Conservation (phyloP, 2,888 invertebrate genomes). For the Ochropacha duplaris region DNA sequence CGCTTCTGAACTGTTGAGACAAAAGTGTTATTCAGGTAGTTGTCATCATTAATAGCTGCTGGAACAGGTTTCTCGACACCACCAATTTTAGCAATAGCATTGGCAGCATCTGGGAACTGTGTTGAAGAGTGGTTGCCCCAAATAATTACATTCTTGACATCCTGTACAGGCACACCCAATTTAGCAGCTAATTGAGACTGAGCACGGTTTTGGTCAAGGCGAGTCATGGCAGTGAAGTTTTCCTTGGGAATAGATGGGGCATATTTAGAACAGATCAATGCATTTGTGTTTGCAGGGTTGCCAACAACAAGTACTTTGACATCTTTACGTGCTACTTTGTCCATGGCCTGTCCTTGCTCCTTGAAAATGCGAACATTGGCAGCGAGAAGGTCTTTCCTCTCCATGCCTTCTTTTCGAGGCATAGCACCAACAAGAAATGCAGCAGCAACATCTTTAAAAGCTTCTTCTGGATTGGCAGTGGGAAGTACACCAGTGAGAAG, state of each 20-base stretch:
- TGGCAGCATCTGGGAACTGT: constrained; percentile 96
- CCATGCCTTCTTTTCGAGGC: constrained; percentile 98
- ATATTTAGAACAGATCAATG: constrained; percentile 96
- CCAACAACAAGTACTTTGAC: constrained; percentile 98
- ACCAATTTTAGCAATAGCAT: constrained; percentile 85
- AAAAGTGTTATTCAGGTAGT: constrained; percentile 91
- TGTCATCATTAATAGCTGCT: constrained; percentile 90
- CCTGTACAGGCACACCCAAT: constrained; percentile 86
- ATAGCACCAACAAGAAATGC: constrained; percentile 99
- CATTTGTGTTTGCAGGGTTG: constrained; percentile 99
- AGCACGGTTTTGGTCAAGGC: constrained; percentile 99
- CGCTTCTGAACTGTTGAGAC: constrained; percentile 97
- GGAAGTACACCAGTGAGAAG: constrained; percentile 92
- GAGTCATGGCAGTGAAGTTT: constrained; percentile 99
- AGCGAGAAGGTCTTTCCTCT: constrained; percentile 97
- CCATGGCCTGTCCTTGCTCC: constrained; percentile 96
- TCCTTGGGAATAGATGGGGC: constrained; percentile 97
- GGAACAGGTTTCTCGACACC: constrained; percentile 83
- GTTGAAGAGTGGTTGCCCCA: constrained; percentile 99
- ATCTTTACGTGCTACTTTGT: constrained; percentile 94
- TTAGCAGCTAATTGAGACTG: constrained; percentile 93
- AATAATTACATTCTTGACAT: constrained; percentile 95
- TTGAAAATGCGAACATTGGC: constrained; percentile 99
- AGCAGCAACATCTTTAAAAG: constrained; percentile 97
- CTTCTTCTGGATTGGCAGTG: constrained; percentile 93